Base-by-base conservation (phyloP, 2,113 vertebrate genomes). In the Silurus asotus region DNA sequence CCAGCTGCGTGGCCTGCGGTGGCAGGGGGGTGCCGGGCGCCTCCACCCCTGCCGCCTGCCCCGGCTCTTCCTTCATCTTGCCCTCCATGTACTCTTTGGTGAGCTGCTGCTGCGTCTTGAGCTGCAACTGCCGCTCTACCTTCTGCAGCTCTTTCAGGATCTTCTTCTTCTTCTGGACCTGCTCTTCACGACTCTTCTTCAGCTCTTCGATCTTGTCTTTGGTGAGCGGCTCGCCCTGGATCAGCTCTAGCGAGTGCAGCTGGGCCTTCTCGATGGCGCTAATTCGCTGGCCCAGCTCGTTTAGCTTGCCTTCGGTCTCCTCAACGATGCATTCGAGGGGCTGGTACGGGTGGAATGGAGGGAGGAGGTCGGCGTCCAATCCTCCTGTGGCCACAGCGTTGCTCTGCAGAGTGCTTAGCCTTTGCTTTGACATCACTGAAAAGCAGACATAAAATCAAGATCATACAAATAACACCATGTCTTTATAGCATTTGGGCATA, bases 141-240 rank as follows among this genome's bases (percentile, higher is more conserved):
- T 99, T 99, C 94, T 99, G 98, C 90, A 99, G 95, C 94, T 99
- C 98, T 95, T 99, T 99, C 92, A 99, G 93, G 94, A 99, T 99
- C 96, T 98, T 99, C 96, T 99, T 99, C 95, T 99, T 99, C 95
- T 99, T 99, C 95, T 99, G 98, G 89, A 99, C 97, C 97, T 99
- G 98, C 92, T 99, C 98, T 95, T 99, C 98, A 91, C 98, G 93
- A 94, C 97, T 99, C 95, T 99, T 99, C 96, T 99, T 99, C 90
- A 99, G 94, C 96, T 99, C 98, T 95, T 99, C 98, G 90, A 99
- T 99, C 93, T 99, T 99, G 96, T 99, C 98, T 96, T 99, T 99
- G 97, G 98, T 99, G 95, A 99, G 96, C 91, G 97, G 97, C 95
- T 99, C 98, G 93, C 98, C 98, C 96, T 99, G 98, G 95, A 99